Evolutionary conservation across 2,113 vertebrate species (phyloP), one percentile per base, ranked within the genome.

Genomic region (Mustela lutreola): DNA sequence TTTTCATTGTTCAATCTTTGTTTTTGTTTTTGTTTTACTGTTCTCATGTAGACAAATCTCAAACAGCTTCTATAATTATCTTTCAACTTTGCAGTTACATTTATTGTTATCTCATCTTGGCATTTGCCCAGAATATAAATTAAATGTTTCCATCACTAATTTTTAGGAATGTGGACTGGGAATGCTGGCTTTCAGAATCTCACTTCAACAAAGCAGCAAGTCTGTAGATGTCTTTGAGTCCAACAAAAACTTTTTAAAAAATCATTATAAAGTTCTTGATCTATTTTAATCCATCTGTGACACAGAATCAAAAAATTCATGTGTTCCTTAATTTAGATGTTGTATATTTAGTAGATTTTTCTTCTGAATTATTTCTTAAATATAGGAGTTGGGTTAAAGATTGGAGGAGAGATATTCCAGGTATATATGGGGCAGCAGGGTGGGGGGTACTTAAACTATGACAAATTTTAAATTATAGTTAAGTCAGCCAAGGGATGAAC

Each of bases 21-120:
- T 31, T 39, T 39, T 82, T 50, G 2, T 48, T 48, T 48, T 84
- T 96, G 67, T 92, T 39, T 88, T 24, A 36, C 18, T 81, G 33
- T 84, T 60, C 22, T 92, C 31, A 63, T 91, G 58, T 89, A 89
- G 39, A 63, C 84, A 95, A 63, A 85, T 96, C n/a, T 97, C 82
- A 91, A 24, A 67, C 26, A 95, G 79, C 86, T 75, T 26, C 12
- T 95, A 28, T 48, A 79, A 58, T 91, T 96, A 93, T 89, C 94
- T 95, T 95, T 94, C 89, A 97, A 94, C 58, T 95, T 97, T 63
- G 50, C 39, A 63, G 76, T 97, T 86, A 48, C 39, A 91, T 60
- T 97, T 95, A 89, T 60, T 95, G 91, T 94, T 95, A 94, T 65
- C 71, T 95, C 62, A 62, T 73, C 91, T 96, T 96, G 91, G 39